Conservation (phyloP, 2,888 invertebrate species). For the Ophion obscuratus region DNA sequence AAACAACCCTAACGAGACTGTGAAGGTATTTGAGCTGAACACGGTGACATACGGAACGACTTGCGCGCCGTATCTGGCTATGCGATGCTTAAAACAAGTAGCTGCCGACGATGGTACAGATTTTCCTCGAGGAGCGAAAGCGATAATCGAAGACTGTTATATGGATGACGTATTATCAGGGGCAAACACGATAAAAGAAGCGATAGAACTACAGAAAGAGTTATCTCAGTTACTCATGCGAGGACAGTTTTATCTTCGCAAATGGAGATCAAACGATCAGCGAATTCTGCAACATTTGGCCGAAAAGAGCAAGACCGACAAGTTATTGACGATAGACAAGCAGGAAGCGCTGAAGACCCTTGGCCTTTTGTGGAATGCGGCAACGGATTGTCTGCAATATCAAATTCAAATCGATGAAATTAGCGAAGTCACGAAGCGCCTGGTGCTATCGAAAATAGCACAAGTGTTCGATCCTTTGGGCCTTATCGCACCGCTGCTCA, state of each 20-base stretch:
- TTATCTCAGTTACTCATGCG: slow-evolving; percentile 47
- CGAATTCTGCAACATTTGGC: slow-evolving; percentile 33
- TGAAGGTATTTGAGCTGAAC: slow-evolving; percentile 12
- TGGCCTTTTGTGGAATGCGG: slow-evolving; percentile 63
- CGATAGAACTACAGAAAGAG: slow-evolving; percentile 64
- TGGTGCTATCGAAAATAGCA: slow-evolving; percentile 57
- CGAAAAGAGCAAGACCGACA: slow-evolving; percentile 35
- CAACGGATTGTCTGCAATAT: slow-evolving; percentile 54
- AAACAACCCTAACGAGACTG: neutral
- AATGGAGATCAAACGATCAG: slow-evolving; percentile 44
- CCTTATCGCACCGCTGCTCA: slow-evolving; percentile 57
- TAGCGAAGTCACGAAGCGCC: slow-evolving; percentile 27
- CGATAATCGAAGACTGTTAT: slow-evolving; percentile 48
- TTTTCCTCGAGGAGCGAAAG: slow-evolving; percentile 34
- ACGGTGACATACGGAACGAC: neutral
- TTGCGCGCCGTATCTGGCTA: slow-evolving; percentile 48
- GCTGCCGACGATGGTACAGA: slow-evolving; percentile 56
- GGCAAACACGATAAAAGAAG: slow-evolving; percentile 57
- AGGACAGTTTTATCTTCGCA: slow-evolving; percentile 40
- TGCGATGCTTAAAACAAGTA: slow-evolving; percentile 52
- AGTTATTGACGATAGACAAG: slow-evolving; percentile 31
- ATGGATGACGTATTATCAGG: slow-evolving; percentile 56
- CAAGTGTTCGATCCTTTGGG: slow-evolving; percentile 66
- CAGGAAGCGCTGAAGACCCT: slow-evolving; percentile 58
- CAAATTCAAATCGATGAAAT: slow-evolving; percentile 22